Conservation (phyloP, 2,113 vertebrate species). For the Micronisus gabar region DNA sequence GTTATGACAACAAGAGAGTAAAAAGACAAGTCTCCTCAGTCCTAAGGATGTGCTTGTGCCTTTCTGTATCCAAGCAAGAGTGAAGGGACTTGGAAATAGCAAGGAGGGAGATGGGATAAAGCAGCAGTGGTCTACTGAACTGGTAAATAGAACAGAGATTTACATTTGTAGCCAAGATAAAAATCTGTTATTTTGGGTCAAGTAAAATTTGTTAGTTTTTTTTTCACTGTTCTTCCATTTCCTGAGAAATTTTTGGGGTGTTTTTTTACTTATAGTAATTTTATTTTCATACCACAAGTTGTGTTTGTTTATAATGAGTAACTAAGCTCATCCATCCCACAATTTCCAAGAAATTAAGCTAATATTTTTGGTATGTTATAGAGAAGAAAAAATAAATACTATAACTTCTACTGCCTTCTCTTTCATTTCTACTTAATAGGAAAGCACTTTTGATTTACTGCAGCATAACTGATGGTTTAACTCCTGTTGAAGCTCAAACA, state of each 20-base stretch:
- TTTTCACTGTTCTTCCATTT: background rate
- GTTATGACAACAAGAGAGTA: background rate
- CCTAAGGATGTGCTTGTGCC: background rate
- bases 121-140: background rate
- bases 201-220: background rate
- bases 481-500: background rate
- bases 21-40: background rate
- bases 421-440: background rate
- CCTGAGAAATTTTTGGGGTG: background rate
- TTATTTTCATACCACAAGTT: background rate
- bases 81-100: too few species aligned
- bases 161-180: background rate
- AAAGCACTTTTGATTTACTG: background rate
- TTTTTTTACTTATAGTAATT: background rate
- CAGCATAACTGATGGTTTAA: background rate
- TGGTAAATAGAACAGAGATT: background rate
- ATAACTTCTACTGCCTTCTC: background rate
- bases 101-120: background rate
- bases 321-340: background rate
- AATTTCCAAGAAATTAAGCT: constrained; percentile 8
- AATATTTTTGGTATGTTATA: background rate
- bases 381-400: background rate
- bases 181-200: background rate
- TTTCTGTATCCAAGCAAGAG: background rate
- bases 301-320: background rate